Conservation (phyloP, 2,888 invertebrate species). For the Oscheius onirici region DNA sequence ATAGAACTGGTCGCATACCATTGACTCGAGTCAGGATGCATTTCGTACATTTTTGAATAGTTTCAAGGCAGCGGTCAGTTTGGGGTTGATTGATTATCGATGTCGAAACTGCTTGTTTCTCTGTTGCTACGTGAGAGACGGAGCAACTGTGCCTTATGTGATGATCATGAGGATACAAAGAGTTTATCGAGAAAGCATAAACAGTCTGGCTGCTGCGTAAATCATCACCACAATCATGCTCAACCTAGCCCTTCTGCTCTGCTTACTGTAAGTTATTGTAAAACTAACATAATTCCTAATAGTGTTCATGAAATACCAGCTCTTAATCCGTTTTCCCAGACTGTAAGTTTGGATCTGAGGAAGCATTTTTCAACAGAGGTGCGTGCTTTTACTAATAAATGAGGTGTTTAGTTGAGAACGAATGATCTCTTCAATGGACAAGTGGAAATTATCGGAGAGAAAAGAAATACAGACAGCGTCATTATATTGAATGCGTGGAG, state of each 20-base stretch:
- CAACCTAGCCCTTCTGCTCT: neutral
- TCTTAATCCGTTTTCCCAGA: neutral
- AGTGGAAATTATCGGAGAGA: constrained; percentile 6
- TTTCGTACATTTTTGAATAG: constrained; percentile 19
- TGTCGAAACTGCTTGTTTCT: too few relatives aligned
- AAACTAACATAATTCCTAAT: neutral
- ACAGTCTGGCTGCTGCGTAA: too few relatives aligned
- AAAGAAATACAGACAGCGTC: constrained; percentile 2
- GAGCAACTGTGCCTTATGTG: too few relatives aligned
- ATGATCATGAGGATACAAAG: too few relatives aligned
- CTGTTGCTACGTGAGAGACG: too few relatives aligned
- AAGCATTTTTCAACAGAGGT: constrained; percentile 22
- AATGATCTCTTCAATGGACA: constrained; percentile 6
- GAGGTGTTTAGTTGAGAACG: neutral
- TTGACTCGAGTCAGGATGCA: constrained; percentile 7
- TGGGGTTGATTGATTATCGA: too few relatives aligned
- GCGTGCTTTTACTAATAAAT: neutral
- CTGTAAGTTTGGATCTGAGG: constrained; percentile 1
- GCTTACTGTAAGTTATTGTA: constrained; percentile 1
- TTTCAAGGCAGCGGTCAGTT: neutral
- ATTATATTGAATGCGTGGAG: constrained; percentile 22
- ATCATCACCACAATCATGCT: too few relatives aligned
- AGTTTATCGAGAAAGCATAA: too few relatives aligned
- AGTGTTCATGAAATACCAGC: neutral
- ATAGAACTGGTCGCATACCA: constrained; percentile 23